These are phyloP conservation scores for Nephotettix cincticeps DNA, from an alignment of 1,140 invertebrate species.

Conservation along the genomic window DNA sequence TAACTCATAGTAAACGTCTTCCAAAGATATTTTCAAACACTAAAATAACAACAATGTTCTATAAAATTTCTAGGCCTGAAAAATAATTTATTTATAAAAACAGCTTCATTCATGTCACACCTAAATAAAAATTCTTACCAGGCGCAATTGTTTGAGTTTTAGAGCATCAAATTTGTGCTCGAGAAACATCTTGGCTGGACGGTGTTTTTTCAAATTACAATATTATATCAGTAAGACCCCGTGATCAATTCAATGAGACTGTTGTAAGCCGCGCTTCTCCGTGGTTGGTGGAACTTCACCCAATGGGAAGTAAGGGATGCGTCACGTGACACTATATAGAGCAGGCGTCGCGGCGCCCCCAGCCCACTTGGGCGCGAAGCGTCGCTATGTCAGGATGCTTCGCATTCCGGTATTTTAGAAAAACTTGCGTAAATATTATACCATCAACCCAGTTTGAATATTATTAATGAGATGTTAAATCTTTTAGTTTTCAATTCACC, in stretches of 20 bases:
- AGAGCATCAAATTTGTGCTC: not conserved
- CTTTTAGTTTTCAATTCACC: no score
- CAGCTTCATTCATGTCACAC: no score
- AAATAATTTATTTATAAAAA: no score
- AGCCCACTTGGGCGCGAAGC: constrained; percentile 10
- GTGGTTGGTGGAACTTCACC: not conserved
- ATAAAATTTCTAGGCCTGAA: no score
- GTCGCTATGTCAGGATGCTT: not conserved
- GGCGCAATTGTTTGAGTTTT: not conserved
- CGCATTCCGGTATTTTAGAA: no score
- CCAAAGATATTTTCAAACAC: no score
- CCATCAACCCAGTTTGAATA: no score
- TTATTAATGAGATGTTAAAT: no score
- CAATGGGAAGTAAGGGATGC: constrained; percentile 1
- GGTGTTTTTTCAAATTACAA: constrained; percentile 14
- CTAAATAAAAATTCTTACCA: not conserved
- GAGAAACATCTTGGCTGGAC: constrained; percentile 1
- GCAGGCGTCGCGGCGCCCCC: not conserved
- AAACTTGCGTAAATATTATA: no score
- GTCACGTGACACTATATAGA: constrained; percentile 24
- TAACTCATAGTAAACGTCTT: no score
- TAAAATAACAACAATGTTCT: no score
- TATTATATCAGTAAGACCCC: constrained; percentile 19
- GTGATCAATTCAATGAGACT: constrained; percentile 14
- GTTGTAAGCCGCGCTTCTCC: constrained; percentile 1